Evolutionary conservation across 2,113 vertebrate genomes (phyloP), one percentile per base, ranked within the genome.

Genomic region (Cettia cetti): DNA sequence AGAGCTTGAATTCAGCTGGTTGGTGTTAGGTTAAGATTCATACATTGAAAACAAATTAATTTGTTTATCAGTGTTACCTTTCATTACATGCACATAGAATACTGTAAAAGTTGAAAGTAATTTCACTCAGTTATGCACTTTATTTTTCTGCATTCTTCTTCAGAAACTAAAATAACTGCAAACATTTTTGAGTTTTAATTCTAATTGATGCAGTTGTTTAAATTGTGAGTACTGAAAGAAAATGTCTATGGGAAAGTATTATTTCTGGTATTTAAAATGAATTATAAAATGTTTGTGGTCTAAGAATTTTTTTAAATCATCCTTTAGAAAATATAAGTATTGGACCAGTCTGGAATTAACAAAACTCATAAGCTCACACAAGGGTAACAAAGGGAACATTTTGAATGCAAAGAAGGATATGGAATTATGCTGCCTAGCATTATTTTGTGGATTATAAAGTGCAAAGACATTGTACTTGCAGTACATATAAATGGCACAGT

Each of bases 111-210:
- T 90, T 82, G n/a, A 88, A 96, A 92, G 75, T 50, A 72, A 74
- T 52, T 95, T 90, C 71, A 83, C 68, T 83, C 17, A 92, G 49
- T 92, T 83, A 86, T 39, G 85, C 85, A 94, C 82, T 92, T 95
- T 96, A 80, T 54, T 86, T 81, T 89, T 83, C 89, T 89, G 23
- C 60, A 54, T 93, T 89, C 52, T 57, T 81, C 82, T 77, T 74
- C 31, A 20, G 80, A 89, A 92, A 79, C 21, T 44, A 66, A 74
- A 93, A 64, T 68, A 70, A 60, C 24, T 82, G 40, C 66, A 50
- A 90, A 47, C 8, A 31, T 14, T 60, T 90, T 86, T 42, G 28
- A 23, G 6, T 90, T 96, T 78, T n/a, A 74, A 71, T 80, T 94
- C 30, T 72, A 76, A 75, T 33, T 59, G 28, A 76, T 78, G 59